Evolutionary conservation across 2,113 vertebrate species (phyloP), one percentile per base, ranked within the genome.

Genomic region (Silurus meridionalis): DNA sequence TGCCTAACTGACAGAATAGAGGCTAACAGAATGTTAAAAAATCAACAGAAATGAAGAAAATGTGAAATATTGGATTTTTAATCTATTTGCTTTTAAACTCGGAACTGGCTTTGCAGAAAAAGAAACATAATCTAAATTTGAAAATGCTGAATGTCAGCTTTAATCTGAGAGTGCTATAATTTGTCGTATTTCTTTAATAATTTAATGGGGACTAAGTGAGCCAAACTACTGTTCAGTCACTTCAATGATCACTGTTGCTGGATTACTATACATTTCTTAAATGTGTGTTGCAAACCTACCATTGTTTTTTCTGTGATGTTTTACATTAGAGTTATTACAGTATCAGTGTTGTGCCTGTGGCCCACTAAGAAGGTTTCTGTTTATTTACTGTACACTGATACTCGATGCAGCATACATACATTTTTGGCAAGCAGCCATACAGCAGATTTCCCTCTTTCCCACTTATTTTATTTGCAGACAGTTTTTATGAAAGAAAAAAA

Each of bases 261-360:
- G 79, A 85, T 83, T 74, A 74, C 61, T 61, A 1, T 17, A 14
- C 53, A 85, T 67, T 67, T 61, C 50, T n/a, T 53, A 46, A 85
- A 69, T 25, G 63, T 60, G 80, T 81, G 37, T 37, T 37, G 37
- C 37, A 37, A 37, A 37, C 37, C 63, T 72, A 48, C 48, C 2
- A 15, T 48, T 48, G 69, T 9, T 48, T 72, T 37, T 72, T 17
- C 19, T 72, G 46, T 48, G 14, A 69, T 37, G 37, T 37, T 37
- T 37, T 37, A 37, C 37, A 37, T 37, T 37, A 37, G 37, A 37
- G 37, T 37, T 37, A 37, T 37, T 37, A 46, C 6, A 19, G 4
- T 8, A 8, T 17, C 67, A 71, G 17, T 72, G 71, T 48, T 50
- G 8, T 21, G 17, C 21, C 71, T 50, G 71, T 72, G 46, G 3